These are phyloP conservation scores for Andrena fulva DNA, from an alignment of 2,888 invertebrate genomes.

Conservation along the genomic window DNA sequence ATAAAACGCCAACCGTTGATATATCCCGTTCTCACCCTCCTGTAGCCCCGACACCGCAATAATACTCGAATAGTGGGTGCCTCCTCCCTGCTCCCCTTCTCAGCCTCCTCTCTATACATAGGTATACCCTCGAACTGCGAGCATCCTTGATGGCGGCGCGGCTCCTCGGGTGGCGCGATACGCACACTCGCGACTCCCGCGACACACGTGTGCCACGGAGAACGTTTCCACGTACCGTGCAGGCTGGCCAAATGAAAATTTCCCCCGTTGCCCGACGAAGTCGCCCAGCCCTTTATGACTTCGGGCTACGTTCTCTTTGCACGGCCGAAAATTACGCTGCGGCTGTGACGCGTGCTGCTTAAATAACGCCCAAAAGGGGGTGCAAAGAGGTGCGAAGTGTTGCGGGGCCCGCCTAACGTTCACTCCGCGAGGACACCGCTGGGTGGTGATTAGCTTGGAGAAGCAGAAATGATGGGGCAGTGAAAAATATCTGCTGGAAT, in stretches of 20 bases:
- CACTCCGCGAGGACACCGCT: not conserved
- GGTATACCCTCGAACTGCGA: conserved; percentile 36
- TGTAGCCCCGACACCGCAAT: conserved; percentile 69
- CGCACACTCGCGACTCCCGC: conserved; percentile 46
- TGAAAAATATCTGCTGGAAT: not conserved
- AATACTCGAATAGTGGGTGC: conserved; percentile 72
- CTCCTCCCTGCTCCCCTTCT: conserved; percentile 47
- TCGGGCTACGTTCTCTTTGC: conserved; percentile 40
- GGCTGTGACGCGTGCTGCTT: conserved; percentile 43
- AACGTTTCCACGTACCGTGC: conserved; percentile 35
- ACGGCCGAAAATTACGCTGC: conserved; percentile 52
- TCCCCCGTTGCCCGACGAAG: conserved; percentile 55
- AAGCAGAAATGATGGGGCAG: not conserved
- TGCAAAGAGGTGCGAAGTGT: not conserved
- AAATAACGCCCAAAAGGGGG: conserved; percentile 34
- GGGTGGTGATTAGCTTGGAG: not conserved
- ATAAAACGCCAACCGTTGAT: conserved; percentile 79
- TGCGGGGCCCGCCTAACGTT: not conserved
- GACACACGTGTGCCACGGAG: conserved; percentile 6
- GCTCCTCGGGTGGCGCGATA: conserved; percentile 27
- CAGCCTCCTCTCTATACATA: conserved; percentile 21
- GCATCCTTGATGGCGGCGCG: conserved; percentile 36
- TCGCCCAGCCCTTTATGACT: conserved; percentile 62
- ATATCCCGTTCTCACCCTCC: conserved; percentile 71
- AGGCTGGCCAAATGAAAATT: conserved; percentile 72